phyloP scores from a whole-genome alignment of 2,113 vertebrate species.

The Nesoenas mayeri region DNA sequence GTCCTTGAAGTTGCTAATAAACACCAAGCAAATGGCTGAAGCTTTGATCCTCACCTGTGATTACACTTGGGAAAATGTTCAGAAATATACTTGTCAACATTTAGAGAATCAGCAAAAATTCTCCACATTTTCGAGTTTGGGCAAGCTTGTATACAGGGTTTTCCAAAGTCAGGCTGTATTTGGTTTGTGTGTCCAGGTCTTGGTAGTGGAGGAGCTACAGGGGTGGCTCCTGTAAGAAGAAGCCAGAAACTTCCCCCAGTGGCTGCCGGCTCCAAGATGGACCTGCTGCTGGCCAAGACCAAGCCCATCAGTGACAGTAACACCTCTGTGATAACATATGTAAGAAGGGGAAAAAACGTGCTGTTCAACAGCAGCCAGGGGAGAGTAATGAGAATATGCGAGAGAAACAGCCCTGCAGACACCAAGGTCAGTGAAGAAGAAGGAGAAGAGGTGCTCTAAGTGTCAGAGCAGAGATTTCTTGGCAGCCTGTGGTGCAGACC shows the following conservation, averaged over 20 bases:
- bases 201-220: accelerated
- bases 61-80: background rate
- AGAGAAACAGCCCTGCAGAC: too few species aligned
- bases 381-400: too few species aligned
- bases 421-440: too few species aligned
- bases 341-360: too few species aligned
- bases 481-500: too few species aligned
- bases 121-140: background rate
- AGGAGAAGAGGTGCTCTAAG: too few species aligned
- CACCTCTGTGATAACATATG: too few species aligned
- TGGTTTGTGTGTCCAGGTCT: background rate
- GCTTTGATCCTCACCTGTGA: background rate
- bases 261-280: accelerated
- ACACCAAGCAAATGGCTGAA: background rate
- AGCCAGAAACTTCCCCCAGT: background rate
- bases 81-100: background rate
- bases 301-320: too few species aligned
- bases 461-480: too few species aligned
- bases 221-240: background rate
- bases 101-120: background rate
- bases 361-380: too few species aligned
- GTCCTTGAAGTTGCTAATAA: conserved; percentile 52
- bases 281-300: background rate
- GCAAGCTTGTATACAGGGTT: background rate
- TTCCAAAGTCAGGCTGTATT: background rate